phyloP scores from a whole-genome alignment of 2,113 vertebrate species.

The Callochromis pleurospilus region DNA sequence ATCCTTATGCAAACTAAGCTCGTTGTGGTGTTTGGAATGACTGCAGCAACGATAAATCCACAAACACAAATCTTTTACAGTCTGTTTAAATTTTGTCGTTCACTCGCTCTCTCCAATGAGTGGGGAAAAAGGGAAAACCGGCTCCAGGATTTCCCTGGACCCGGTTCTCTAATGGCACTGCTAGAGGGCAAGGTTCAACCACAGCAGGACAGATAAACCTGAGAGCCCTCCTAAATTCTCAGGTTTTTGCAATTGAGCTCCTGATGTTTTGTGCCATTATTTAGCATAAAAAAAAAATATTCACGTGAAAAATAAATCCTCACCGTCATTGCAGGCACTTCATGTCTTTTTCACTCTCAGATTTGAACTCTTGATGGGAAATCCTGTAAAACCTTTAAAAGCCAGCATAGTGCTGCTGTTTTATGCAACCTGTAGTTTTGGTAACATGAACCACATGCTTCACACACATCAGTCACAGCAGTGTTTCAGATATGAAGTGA shows the following conservation, averaged over 20 bases:
- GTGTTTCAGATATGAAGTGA: neutral
- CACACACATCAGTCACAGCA: neutral
- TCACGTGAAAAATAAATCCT: neutral
- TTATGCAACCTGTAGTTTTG: neutral
- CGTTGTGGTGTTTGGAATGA: neutral
- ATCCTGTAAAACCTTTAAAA: neutral
- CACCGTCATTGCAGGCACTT: neutral
- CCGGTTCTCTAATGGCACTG: neutral
- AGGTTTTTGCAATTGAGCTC: neutral
- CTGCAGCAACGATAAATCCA: neutral
- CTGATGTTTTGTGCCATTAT: neutral
- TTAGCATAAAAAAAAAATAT: neutral
- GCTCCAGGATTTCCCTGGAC: rapidly evolving
- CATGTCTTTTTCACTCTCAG: neutral
- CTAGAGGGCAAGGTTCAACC: constrained; percentile 3
- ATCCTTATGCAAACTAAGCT: neutral
- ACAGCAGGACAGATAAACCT: neutral
- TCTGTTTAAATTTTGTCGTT: neutral
- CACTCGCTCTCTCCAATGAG: neutral
- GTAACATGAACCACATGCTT: neutral
- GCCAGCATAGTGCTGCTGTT: neutral
- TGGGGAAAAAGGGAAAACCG: rapidly evolving
- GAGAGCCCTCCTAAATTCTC: neutral
- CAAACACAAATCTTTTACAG: neutral
- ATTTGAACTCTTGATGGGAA: neutral